These are phyloP conservation scores for Drosophila paranaensis DNA, from an alignment of 2,888 invertebrate species.

Conservation along the genomic window DNA sequence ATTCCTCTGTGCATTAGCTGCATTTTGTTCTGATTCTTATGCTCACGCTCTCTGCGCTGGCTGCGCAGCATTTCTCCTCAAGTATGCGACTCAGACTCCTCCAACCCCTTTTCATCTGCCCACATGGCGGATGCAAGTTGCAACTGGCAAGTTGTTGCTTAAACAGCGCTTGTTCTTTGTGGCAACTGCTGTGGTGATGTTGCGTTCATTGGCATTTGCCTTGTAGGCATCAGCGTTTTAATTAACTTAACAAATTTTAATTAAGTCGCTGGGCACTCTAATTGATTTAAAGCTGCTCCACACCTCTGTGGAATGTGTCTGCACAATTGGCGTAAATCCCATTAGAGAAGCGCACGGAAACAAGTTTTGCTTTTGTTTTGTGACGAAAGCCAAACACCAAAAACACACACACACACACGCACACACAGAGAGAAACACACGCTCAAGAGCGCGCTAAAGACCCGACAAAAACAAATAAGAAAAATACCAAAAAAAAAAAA, in stretches of 20 bases:
- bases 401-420: constrained; percentile 20
- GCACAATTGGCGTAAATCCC: constrained; percentile 58
- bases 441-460: constrained; percentile 8
- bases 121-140: constrained; percentile 31
- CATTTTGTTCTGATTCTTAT: constrained; percentile 74
- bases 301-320: constrained; percentile 50
- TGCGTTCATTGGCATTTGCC: constrained; percentile 70
- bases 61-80: constrained; percentile 69
- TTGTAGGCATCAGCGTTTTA: constrained; percentile 45
- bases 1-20: constrained; percentile 74
- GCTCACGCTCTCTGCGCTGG: constrained; percentile 20
- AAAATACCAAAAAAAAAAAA: constrained; percentile 42
- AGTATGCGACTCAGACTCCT: constrained; percentile 48
- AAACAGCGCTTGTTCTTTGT: constrained; percentile 70
- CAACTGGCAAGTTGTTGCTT: constrained; percentile 30
- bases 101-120: constrained; percentile 8
- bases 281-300: constrained; percentile 61
- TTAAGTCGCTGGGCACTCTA: constrained; percentile 67
- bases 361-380: constrained; percentile 48
- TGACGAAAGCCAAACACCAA: constrained; percentile 60
- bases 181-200: constrained; percentile 13
- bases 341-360: constrained; percentile 67
- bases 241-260: constrained; percentile 73
- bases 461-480: constrained; percentile 42
- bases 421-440: constrained; percentile 5